Conservation (phyloP, 2,888 invertebrate genomes). For the Trypoxylon attenuatum region DNA sequence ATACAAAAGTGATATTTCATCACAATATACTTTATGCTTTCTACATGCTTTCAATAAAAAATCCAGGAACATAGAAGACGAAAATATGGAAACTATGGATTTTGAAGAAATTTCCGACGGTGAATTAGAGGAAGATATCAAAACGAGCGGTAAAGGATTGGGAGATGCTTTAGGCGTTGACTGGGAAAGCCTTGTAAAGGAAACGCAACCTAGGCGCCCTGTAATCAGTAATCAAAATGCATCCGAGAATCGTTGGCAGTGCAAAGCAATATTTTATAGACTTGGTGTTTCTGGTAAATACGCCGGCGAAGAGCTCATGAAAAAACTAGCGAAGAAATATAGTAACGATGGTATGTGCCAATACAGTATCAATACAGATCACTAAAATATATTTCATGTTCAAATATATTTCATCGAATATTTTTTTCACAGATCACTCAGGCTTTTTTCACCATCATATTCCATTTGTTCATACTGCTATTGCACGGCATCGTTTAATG, state of each 20-base stretch:
- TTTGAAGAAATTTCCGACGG: constrained; percentile 95
- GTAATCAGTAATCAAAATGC: constrained; percentile 74
- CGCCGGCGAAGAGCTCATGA: constrained; percentile 82
- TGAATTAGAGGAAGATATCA: constrained; percentile 86
- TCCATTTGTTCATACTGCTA: constrained; percentile 69
- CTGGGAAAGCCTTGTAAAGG: constrained; percentile 92
- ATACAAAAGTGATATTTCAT: too few species aligned
- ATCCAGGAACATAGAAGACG: constrained; percentile 78
- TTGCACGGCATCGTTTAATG: constrained; percentile 55
- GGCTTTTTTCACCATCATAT: constrained; percentile 63
- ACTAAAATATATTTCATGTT: too few species aligned
- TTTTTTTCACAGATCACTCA: constrained; percentile 57
- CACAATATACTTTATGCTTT: neutral
- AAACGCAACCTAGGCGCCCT: constrained; percentile 78
- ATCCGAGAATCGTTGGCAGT: constrained; percentile 85
- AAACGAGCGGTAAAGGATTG: constrained; percentile 82
- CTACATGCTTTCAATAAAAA: neutral
- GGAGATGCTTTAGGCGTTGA: constrained; percentile 97
- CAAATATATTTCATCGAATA: too few species aligned
- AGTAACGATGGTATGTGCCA: constrained; percentile 38
- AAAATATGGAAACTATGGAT: constrained; percentile 84
- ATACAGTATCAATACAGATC: neutral
- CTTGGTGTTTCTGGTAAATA: constrained; percentile 87
- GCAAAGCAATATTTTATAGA: constrained; percentile 85
- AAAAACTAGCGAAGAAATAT: constrained; percentile 70